A percentile compares a stretch with the other conserved stretches of the same genome.
phyloP scores from a whole-genome alignment of 2,888 invertebrate genomes.

The Ectobius pallidus region DNA sequence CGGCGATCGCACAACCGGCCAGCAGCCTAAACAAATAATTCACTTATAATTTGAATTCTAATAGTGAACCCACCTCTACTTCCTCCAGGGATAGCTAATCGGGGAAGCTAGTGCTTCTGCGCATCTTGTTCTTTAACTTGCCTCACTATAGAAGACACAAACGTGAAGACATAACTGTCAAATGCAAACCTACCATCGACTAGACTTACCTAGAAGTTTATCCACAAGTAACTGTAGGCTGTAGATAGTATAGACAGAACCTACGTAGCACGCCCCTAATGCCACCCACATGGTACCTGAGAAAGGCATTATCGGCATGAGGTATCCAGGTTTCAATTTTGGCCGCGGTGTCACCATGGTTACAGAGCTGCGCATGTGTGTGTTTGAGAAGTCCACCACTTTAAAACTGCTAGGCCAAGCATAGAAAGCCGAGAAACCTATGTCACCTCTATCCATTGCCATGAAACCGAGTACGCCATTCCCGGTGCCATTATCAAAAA shows the following conservation, averaged over 20 bases:
- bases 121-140: too few species aligned
- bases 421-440: constrained; percentile 19
- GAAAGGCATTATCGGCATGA: background rate
- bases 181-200: too few species aligned
- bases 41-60: too few species aligned
- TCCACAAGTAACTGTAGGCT: background rate
- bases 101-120: too few species aligned
- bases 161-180: too few species aligned
- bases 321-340: background rate
- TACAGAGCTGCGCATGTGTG: constrained; percentile 23
- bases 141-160: too few species aligned
- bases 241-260: background rate
- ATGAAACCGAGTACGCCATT: constrained; percentile 12
- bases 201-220: background rate
- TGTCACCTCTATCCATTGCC: background rate
- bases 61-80: too few species aligned
- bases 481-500: constrained; percentile 9
- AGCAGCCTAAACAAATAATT: too few species aligned
- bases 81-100: too few species aligned
- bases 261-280: background rate
- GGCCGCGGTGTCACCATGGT: constrained; percentile 20
- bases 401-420: constrained; percentile 3
- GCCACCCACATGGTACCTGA: background rate
- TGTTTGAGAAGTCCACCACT: background rate
- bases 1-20: too few species aligned